Evolutionary conservation across 2,888 invertebrate species (phyloP).

Genomic region (Diaperis boleti): DNA sequence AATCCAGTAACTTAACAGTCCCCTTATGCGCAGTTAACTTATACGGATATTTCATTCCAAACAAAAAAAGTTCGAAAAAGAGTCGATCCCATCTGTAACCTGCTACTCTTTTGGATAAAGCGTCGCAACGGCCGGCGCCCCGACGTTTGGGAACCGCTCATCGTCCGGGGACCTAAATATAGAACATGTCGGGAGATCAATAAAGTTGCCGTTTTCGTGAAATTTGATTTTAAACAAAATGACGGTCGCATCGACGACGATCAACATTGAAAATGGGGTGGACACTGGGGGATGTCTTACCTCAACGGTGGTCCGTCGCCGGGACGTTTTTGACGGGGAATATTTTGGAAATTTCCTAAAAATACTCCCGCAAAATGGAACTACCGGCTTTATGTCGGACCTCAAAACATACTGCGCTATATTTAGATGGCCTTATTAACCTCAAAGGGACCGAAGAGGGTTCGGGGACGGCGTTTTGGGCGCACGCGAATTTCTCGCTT

Average conservation of each 20-base stretch:
- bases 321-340: neutral
- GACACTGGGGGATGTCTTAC: neutral
- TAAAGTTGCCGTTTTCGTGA: constrained; percentile 52
- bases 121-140: neutral
- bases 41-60: too few relatives aligned
- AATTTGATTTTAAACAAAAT: constrained; percentile 22
- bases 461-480: constrained; percentile 3
- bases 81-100: too few relatives aligned
- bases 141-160: constrained; percentile 48
- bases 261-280: neutral
- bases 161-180: constrained; percentile 52
- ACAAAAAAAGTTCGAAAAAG: too few relatives aligned
- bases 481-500: neutral
- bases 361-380: constrained; percentile 38
- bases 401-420: constrained; percentile 42
- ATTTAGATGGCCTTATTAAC: constrained; percentile 43
- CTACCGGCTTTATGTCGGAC: constrained; percentile 39
- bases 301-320: constrained; percentile 1
- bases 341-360: constrained; percentile 31
- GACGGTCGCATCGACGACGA: neutral
- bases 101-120: too few relatives aligned
- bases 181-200: constrained; percentile 51
- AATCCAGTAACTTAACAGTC: too few relatives aligned
- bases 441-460: constrained; percentile 36
- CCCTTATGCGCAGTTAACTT: too few relatives aligned